Conservation (phyloP, 2,888 invertebrate genomes). For the Creontiades dilutus region DNA sequence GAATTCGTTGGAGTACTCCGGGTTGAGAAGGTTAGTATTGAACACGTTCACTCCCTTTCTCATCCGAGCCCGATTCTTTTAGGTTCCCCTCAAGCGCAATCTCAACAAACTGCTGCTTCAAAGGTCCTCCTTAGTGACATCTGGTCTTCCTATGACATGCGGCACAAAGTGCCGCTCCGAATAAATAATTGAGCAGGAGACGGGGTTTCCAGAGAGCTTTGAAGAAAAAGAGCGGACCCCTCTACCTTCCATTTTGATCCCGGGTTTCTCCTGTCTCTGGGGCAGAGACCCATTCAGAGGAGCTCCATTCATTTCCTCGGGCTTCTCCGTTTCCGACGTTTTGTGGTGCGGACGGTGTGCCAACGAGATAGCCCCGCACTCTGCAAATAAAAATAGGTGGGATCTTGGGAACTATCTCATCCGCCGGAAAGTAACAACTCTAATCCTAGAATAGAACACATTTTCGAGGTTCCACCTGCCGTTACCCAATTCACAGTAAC, state of each 20-base stretch:
- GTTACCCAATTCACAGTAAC: too few relatives aligned
- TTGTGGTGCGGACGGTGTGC: slow-evolving; percentile 14
- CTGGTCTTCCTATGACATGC: not conserved
- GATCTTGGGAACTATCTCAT: not conserved
- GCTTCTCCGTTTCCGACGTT: slow-evolving; percentile 32
- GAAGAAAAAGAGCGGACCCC: slow-evolving; percentile 23
- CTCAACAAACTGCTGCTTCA: slow-evolving; percentile 14
- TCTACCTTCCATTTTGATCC: slow-evolving; percentile 31
- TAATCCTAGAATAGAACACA: not conserved
- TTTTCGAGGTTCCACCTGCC: not conserved
- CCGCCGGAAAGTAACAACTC: not conserved
- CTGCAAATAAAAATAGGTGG: not conserved
- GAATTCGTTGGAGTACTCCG: too few relatives aligned
- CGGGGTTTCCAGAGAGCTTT: not conserved
- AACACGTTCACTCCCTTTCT: too few relatives aligned
- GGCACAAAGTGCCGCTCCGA: slow-evolving; percentile 9
- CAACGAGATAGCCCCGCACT: not conserved
- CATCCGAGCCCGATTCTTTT: not conserved
- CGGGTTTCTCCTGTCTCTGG: slow-evolving; percentile 16
- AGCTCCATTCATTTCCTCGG: slow-evolving; percentile 27
- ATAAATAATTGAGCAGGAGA: slow-evolving; percentile 39
- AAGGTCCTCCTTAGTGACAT: slow-evolving; percentile 14
- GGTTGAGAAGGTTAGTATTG: too few relatives aligned
- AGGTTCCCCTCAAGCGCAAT: not conserved
- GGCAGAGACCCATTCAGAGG: slow-evolving; percentile 33